phyloP scores from a whole-genome alignment of 2,113 vertebrate species.

The Corythaixoides concolor region DNA sequence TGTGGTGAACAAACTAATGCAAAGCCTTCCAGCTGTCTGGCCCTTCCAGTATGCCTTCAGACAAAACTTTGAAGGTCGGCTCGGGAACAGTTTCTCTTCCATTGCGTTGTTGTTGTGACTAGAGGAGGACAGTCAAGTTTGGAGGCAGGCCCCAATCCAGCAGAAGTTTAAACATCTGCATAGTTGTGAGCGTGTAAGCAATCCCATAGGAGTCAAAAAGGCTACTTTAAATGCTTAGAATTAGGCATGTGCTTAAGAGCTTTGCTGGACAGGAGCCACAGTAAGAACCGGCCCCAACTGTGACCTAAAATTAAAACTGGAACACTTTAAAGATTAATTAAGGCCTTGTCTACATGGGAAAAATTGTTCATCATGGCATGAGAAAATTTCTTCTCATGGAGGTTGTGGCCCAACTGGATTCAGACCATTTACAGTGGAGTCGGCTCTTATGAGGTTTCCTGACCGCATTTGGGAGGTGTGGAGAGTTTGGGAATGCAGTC shows the following conservation, averaged over 20 bases:
- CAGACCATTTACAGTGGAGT: conserved; percentile 33
- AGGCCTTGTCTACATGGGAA: conserved; percentile 65
- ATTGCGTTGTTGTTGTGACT: conserved; percentile 1
- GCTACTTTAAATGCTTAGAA: conserved; percentile 39
- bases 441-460: conserved; percentile 1
- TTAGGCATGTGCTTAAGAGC: conserved; percentile 49
- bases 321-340: conserved; percentile 70
- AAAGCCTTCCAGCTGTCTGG: conserved; percentile 72
- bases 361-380: conserved; percentile 49
- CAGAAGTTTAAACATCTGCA: conserved; percentile 31
- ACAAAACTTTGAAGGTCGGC: conserved; percentile 48
- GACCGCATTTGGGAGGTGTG: conserved; percentile 1
- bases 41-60: conserved; percentile 61
- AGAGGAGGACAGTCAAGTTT: not conserved
- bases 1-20: conserved; percentile 67
- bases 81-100: not conserved
- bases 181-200: conserved; percentile 21
- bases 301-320: conserved; percentile 67
- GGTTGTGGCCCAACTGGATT: conserved; percentile 57
- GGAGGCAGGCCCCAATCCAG: not conserved
- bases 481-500: conserved; percentile 30
- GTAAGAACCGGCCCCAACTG: conserved; percentile 52
- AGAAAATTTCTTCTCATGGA: conserved; percentile 56
- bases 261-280: conserved; percentile 52
- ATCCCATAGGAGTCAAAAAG: conserved; percentile 18